Conservation (phyloP, 2,113 vertebrate genomes). For the Sinosuthora webbiana region DNA sequence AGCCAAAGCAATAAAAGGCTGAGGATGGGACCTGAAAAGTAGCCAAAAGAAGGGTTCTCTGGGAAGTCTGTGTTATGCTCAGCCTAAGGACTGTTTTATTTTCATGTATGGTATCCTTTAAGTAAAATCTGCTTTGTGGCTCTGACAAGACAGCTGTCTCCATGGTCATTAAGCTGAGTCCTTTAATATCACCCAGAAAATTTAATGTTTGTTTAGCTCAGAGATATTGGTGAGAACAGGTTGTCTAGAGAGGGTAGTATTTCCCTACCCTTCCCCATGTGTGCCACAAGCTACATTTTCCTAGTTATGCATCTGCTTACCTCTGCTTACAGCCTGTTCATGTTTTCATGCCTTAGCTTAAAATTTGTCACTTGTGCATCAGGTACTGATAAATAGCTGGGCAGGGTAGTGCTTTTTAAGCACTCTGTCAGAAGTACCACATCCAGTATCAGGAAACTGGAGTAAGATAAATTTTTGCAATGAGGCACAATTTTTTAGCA, state of each 20-base stretch:
- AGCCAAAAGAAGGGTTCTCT: background rate
- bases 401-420: background rate
- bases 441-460: background rate
- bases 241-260: background rate
- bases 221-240: background rate
- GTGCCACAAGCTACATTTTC: background rate
- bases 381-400: background rate
- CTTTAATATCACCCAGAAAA: background rate
- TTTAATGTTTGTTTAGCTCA: background rate
- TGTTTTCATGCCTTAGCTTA: background rate
- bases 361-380: background rate
- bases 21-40: background rate
- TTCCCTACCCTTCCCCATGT: background rate
- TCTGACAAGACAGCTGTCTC: background rate
- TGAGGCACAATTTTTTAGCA: background rate
- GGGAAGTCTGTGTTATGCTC: background rate
- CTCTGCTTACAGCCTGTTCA: background rate
- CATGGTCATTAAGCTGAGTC: background rate
- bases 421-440: background rate
- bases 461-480: background rate
- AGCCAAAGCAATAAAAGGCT: slow-evolving; percentile 16
- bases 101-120: background rate
- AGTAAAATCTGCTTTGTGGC: background rate
- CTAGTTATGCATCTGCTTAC: background rate
- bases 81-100: background rate